phyloP scores from a whole-genome alignment of 1,140 invertebrate genomes.

The Heliothis subflexa region DNA sequence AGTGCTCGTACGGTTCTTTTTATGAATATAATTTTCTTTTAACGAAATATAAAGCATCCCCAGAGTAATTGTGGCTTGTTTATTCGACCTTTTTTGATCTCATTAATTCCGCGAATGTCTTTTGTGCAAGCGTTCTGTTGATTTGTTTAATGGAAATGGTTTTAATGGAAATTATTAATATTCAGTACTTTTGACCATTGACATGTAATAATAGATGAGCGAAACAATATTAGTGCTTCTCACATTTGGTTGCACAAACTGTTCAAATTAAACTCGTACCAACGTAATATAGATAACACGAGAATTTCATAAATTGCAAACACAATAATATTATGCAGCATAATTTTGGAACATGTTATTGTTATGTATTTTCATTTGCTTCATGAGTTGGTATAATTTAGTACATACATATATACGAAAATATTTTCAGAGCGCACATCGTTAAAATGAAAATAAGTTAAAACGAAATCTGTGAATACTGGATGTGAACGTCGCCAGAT shows the following conservation, averaged over 20 bases:
- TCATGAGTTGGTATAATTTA: neutral
- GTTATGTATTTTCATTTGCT: conserved; percentile 14
- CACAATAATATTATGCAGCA: neutral
- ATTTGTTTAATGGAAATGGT: conserved; percentile 33
- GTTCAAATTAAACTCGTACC: conserved; percentile 4
- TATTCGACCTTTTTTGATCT: conserved; percentile 38
- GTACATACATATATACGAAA: neutral
- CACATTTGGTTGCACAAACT: conserved; percentile 14
- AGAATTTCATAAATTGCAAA: neutral
- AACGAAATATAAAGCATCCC: conserved; percentile 3
- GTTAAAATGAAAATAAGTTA: neutral
- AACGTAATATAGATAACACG: neutral
- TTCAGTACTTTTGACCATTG: neutral
- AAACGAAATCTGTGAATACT: neutral
- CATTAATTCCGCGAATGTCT: conserved; percentile 33
- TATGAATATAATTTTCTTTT: conserved; percentile 29
- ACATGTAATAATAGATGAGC: conserved; percentile 14
- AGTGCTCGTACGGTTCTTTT: conserved; percentile 6
- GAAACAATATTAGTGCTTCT: conserved; percentile 18
- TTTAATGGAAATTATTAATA: conserved; percentile 23
- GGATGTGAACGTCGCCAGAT: conserved; percentile 8
- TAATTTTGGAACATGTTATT: neutral
- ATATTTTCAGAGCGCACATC: neutral
- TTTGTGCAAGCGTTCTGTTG: conserved; percentile 10
- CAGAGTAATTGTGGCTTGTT: conserved; percentile 11